Evolutionary conservation across 2,113 vertebrate species (phyloP).

Genomic region (Hucho hucho): DNA sequence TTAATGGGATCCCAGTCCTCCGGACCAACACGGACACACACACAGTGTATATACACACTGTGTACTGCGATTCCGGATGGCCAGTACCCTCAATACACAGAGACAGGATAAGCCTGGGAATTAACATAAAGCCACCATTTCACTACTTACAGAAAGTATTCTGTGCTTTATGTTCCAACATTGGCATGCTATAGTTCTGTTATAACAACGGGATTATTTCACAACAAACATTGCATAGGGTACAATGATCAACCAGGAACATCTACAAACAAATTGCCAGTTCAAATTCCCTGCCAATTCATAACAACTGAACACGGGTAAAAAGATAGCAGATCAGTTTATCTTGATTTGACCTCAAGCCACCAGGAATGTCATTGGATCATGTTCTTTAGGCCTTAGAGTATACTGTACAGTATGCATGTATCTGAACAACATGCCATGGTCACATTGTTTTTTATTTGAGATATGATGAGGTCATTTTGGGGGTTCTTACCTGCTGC

Average conservation of each 20-base stretch:
- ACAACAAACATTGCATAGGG: background rate
- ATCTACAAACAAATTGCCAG: too few species aligned
- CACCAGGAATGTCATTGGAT: too few species aligned
- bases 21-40: background rate
- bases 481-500: conserved; percentile 75
- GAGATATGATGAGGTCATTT: too few species aligned
- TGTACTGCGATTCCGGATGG: conserved; percentile 1
- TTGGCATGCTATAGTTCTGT: background rate
- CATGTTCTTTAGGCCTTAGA: too few species aligned
- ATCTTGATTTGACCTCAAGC: too few species aligned
- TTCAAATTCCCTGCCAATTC: too few species aligned
- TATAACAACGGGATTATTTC: background rate
- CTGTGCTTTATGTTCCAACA: background rate
- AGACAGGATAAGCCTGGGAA: conserved; percentile 18
- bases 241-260: too few species aligned
- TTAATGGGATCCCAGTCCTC: conserved; percentile 38
- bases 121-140: conserved; percentile 13
- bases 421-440: too few species aligned
- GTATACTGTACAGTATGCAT: too few species aligned
- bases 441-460: too few species aligned
- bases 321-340: too few species aligned
- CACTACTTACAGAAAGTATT: conserved; percentile 8
- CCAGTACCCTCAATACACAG: conserved; percentile 19
- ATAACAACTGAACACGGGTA: too few species aligned
- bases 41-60: background rate